phyloP scores from a whole-genome alignment of 2,113 vertebrate species.

The Osmerus mordax region DNA sequence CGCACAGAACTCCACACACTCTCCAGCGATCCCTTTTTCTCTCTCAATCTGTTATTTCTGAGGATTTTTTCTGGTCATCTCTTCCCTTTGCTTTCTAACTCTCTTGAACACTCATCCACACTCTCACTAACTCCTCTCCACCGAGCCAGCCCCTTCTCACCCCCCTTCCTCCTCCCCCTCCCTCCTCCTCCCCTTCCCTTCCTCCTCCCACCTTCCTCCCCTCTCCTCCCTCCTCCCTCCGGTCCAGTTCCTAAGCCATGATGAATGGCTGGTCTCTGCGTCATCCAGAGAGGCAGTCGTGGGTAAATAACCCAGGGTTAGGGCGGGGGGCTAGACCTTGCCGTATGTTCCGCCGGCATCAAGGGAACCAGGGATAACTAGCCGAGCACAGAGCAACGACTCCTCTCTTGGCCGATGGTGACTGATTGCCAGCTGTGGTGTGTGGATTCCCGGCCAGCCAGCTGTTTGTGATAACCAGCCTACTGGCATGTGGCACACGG shows the following conservation, averaged over 20 bases:
- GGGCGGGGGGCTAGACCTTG: constrained; percentile 34
- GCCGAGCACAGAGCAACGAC: constrained; percentile 5
- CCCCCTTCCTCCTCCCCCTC: neutral
- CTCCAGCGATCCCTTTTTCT: neutral
- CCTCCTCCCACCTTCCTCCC: neutral
- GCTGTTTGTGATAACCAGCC: neutral
- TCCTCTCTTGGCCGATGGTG: neutral
- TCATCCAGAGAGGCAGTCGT: constrained; percentile 60
- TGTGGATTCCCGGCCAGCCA: neutral
- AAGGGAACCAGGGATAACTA: constrained; percentile 30
- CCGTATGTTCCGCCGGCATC: constrained; percentile 28
- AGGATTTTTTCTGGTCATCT: neutral
- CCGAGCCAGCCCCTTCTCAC: no score
- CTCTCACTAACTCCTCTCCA: neutral
- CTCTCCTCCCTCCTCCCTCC: neutral
- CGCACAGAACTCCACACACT: neutral
- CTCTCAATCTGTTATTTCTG: neutral
- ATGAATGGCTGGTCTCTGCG: constrained; percentile 60
- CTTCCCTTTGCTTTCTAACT: neutral
- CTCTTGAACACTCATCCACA: neutral
- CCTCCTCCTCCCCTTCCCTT: neutral
- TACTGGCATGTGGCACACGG: neutral
- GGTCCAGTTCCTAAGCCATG: constrained; percentile 56
- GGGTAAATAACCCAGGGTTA: constrained; percentile 76
- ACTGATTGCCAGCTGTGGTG: constrained; percentile 10